Evolutionary conservation across 2,797 vertebrate species (phyloP).

Genomic region (Cephalopachus bancanus): DNA sequence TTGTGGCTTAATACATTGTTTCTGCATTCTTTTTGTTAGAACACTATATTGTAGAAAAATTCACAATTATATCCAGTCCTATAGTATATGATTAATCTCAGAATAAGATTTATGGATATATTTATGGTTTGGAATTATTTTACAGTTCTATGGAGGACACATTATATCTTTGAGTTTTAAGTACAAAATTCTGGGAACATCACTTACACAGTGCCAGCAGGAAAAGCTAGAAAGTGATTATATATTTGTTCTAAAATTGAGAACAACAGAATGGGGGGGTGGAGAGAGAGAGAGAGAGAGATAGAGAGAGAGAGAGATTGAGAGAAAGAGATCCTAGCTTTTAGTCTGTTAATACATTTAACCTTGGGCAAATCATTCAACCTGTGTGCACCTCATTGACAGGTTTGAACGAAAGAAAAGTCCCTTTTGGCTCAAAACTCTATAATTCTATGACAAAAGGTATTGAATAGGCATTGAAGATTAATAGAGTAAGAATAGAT

Average conservation of each 20-base stretch:
- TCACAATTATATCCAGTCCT: not conserved
- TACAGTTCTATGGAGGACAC: not conserved
- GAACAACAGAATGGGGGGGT: too few relatives aligned
- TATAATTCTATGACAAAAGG: not conserved
- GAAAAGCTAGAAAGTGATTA: constrained; percentile 14
- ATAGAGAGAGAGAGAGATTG: not conserved
- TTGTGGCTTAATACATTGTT: not conserved
- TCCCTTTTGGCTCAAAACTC: not conserved
- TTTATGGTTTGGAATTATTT: constrained; percentile 25
- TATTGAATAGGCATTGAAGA: not conserved
- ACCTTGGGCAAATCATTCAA: not conserved
- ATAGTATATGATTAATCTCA: not conserved
- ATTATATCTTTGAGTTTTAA: constrained; percentile 41
- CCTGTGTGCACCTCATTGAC: not conserved
- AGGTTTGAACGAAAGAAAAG: not conserved
- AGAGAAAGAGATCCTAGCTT: not conserved
- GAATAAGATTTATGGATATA: not conserved
- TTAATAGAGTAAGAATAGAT: not conserved
- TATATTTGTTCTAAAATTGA: not conserved
- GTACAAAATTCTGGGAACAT: not conserved
- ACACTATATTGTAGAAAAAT: not conserved
- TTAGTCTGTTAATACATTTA: not conserved
- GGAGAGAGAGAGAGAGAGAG: not conserved
- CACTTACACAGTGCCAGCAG: not conserved
- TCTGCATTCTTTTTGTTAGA: not conserved